A percentile compares a stretch with the other conserved stretches of the same genome.
Evolutionary conservation across 37 sponge, comb jelly and placozoan genomes (phyloP).

Genomic region (Cladorhizidae sp.): DNA sequence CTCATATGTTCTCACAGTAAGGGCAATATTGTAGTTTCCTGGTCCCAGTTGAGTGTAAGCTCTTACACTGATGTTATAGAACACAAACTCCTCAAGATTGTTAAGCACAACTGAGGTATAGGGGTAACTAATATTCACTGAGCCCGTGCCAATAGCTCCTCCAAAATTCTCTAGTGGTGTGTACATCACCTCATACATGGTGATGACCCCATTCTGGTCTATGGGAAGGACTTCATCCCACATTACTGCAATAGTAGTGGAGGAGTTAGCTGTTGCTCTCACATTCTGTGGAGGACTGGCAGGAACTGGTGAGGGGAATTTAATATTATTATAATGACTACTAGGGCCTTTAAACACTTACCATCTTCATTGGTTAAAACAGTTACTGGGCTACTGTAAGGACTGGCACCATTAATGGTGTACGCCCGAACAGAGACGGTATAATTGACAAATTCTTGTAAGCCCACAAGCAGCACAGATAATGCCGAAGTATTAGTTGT

Average conservation of each 20-base stretch:
- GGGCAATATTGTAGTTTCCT: too few relatives aligned
- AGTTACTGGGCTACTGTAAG: conserved; percentile 17
- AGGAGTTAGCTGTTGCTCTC: not conserved
- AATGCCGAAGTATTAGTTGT: not conserved
- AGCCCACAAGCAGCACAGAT: not conserved
- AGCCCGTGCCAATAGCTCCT: not conserved
- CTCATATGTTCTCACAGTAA: conserved; percentile 24
- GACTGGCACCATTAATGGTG: conserved; percentile 44
- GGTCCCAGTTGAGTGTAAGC: too few relatives aligned
- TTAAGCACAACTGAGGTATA: not conserved
- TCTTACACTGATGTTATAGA: conserved; percentile 9
- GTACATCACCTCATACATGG: not conserved
- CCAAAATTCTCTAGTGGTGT: conserved; percentile 16
- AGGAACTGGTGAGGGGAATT: too few relatives aligned
- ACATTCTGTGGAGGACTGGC: conserved; percentile 31
- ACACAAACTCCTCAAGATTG: conserved; percentile 11
- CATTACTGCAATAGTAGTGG: too few relatives aligned
- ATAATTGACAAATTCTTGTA: conserved; percentile 44
- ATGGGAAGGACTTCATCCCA: too few relatives aligned
- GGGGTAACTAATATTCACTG: too few relatives aligned
- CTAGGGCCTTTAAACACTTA: conserved; percentile 19
- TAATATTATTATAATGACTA: not conserved
- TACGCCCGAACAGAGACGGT: conserved; percentile 44
- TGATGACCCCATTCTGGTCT: too few relatives aligned
- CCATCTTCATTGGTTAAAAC: too few relatives aligned